Evolutionary conservation across 2,888 invertebrate genomes (phyloP).

Genomic region (Penaeus monodon): DNA sequence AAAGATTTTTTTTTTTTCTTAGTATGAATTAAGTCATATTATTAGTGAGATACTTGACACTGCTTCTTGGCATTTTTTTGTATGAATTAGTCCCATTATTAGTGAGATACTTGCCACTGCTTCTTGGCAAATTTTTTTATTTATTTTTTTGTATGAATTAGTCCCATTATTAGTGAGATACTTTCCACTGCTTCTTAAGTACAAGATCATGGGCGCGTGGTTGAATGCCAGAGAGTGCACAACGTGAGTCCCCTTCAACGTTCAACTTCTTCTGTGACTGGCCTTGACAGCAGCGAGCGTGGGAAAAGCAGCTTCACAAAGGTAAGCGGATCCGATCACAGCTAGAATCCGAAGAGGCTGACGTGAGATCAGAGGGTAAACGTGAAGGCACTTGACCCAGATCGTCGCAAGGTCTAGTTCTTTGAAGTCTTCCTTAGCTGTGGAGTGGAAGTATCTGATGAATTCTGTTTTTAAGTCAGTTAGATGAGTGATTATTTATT

Average conservation of each 20-base stretch:
- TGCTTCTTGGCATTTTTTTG: no score
- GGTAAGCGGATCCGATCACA: constrained; percentile 36
- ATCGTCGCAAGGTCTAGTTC: constrained; percentile 21
- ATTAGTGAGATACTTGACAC: no score
- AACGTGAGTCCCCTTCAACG: constrained; percentile 3
- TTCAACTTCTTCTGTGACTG: no score
- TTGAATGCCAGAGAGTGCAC: constrained; percentile 12
- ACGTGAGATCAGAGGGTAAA: constrained; percentile 42
- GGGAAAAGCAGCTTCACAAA: constrained; percentile 37
- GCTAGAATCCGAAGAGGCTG: constrained; percentile 39
- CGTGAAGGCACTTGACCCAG: constrained; percentile 35
- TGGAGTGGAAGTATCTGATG: constrained; percentile 29
- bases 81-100: no score
- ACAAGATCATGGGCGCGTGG: neutral
- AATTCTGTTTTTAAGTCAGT: constrained; percentile 41
- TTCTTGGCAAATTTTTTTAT: no score
- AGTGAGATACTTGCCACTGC: no score
- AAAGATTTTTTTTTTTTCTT: no score
- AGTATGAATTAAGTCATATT: no score
- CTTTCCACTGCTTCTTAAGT: no score
- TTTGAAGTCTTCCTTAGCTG: constrained; percentile 48
- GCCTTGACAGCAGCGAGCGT: constrained; percentile 6
- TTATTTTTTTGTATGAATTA: no score
- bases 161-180: no score
- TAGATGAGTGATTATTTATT: constrained; percentile 44